Percentiles rank a stretch among this genome's conserved stretches.
These are phyloP conservation scores for Anthophora plumipes DNA, from an alignment of 2,888 invertebrate species.

Conservation along the genomic window DNA sequence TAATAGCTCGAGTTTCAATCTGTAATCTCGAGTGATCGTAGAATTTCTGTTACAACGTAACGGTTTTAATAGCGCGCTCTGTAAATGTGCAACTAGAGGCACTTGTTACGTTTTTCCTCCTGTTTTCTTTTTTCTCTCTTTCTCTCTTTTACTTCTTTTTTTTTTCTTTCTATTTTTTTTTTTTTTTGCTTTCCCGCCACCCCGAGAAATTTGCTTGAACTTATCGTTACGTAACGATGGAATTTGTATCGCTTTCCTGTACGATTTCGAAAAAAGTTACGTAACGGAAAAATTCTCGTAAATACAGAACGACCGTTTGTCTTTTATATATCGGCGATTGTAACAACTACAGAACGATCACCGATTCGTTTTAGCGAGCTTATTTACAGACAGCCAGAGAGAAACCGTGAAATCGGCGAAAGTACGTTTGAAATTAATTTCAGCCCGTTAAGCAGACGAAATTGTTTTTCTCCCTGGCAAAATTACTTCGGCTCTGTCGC, in stretches of 20 bases:
- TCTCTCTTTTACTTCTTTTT: too few species aligned
- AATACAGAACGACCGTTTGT: not conserved
- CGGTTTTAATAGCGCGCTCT: not conserved
- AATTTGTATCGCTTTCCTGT: too few species aligned
- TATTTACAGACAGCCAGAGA: conserved; percentile 11
- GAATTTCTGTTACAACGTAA: not conserved
- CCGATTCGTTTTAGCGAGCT: conserved; percentile 19
- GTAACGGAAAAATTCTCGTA: conserved; percentile 11
- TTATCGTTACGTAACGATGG: not conserved
- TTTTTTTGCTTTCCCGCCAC: not conserved
- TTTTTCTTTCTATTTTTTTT: too few species aligned
- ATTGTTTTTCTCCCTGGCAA: conserved; percentile 42
- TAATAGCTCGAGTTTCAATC: not conserved
- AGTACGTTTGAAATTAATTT: conserved; percentile 37
- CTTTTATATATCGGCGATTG: conserved; percentile 7
- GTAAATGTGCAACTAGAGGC: not conserved
- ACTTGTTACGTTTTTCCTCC: too few species aligned
- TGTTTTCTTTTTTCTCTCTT: not conserved
- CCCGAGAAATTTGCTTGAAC: not conserved
- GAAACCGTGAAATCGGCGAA: conserved; percentile 31
- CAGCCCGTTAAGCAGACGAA: conserved; percentile 19
- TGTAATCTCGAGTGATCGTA: not conserved
- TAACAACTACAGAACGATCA: conserved; percentile 14
- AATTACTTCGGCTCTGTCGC: conserved; percentile 47
- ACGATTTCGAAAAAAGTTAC: conserved; percentile 8